Conservation (phyloP, 2,888 invertebrate species). For the Caenorhabditis afra region DNA sequence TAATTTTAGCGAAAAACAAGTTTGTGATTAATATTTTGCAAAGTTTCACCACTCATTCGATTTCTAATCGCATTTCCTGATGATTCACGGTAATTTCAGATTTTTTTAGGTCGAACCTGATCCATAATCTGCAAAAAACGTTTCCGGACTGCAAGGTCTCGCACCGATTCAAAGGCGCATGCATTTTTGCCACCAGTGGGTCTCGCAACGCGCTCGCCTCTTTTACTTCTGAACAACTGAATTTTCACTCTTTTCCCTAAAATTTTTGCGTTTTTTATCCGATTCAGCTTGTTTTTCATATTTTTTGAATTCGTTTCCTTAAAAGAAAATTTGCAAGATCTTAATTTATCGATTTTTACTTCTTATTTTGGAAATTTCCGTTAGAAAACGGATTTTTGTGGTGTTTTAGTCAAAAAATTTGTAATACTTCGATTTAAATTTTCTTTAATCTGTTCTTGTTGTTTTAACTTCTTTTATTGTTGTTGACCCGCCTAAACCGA, state of each 20-base stretch:
- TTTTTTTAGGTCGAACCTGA: neutral
- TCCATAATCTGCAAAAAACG: conserved; percentile 7
- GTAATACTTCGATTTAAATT: too few relatives aligned
- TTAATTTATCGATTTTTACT: conserved; percentile 14
- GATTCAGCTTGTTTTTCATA: conserved; percentile 3
- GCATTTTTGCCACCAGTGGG: conserved; percentile 20
- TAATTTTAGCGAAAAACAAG: neutral
- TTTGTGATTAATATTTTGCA: neutral
- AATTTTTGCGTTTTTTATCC: conserved; percentile 42
- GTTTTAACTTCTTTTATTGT: neutral
- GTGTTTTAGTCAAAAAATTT: neutral
- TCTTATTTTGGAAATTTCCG: neutral
- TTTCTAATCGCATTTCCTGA: neutral
- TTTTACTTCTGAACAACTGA: conserved; percentile 11
- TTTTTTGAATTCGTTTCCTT: conserved; percentile 13
- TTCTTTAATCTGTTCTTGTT: neutral
- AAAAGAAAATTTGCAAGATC: conserved; percentile 2
- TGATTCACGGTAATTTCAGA: conserved; percentile 1
- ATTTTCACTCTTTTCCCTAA: conserved; percentile 56
- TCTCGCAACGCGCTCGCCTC: conserved; percentile 39
- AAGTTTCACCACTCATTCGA: conserved; percentile 16
- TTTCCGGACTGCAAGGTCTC: conserved; percentile 62
- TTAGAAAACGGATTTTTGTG: neutral
- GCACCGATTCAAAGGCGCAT: conserved; percentile 57
- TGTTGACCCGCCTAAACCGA: too few relatives aligned